Evolutionary conservation across 2,888 invertebrate species (phyloP), one percentile per base, ranked within the genome.

Genomic region (Elysia crispata): DNA sequence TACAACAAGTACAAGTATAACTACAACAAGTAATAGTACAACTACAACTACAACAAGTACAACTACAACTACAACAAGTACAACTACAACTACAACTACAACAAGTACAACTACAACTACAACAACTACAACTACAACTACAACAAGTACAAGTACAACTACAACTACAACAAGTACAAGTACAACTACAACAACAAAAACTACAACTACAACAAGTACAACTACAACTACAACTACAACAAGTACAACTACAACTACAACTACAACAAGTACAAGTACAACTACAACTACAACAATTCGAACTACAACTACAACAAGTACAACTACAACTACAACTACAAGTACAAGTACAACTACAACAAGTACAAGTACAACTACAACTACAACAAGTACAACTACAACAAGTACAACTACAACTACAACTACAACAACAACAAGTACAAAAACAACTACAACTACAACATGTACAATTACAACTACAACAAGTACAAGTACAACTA

Each of bases 201-300:
- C n/a, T n/a, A n/a, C n/a, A n/a, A n/a, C n/a, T n/a, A n/a, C n/a
- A n/a, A n/a, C n/a, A n/a, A n/a, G n/a, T n/a, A n/a, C n/a, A 28
- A 73, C 11, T 50, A 73, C 23, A 50, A 50, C 20, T n/a, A 73
- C 6, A 31, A 11, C 33, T n/a, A 69, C n/a, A 30, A 69, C 20
- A 69, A 31, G 69, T n/a, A n/a, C n/a, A n/a, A n/a, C 28, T 31
- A 66, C 54, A 15, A 54, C 54, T 54, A 54, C 54, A 15, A 54
- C 54, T 54, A 54, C 54, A 15, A 54, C 54, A 15, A 54, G 15
- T 54, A 54, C 54, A 15, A 54, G 15, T 54, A 54, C 54, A 15
- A 13, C n/a, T n/a, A n/a, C n/a, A n/a, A n/a, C n/a, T n/a, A n/a
- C n/a, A n/a, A n/a, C n/a, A n/a, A n/a, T n/a, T 54, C 13, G 15